Evolutionary conservation across 1,140 invertebrate species (phyloP), one percentile per base, ranked within the genome.

Genomic region (Colletes latitarsis): DNA sequence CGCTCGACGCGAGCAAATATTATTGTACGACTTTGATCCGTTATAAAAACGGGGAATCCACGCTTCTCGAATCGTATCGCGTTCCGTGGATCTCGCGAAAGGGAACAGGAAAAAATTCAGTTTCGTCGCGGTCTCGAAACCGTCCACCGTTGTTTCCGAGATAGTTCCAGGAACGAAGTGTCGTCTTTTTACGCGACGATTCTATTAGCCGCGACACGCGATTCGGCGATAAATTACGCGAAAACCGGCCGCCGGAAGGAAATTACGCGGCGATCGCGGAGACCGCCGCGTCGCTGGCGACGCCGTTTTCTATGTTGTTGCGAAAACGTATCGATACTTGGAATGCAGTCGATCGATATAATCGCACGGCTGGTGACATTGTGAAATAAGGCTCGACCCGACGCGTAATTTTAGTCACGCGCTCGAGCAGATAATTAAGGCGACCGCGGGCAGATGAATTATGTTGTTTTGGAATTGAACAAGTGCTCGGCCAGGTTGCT

Each of bases 311-410:
- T 71, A 14, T 12, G 68, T 66, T 58, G 71, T 74, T 72, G 70
- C 70, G 77, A 79, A 74, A 79, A 79, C 41, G 58, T 80, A 80
- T 80, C 77, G 77, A 74, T 71, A 74, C 60, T 49, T 41, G 77
- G 77, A 80, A 80, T 80, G 77, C 77, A 66, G 60, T 12, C 62
- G 70, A 80, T 80, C 77, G 77, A 80, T 80, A 74, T 66, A 74
- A 80, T 67, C 70, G 53, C 62, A 72, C 71, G 62, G 21, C 71
- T 19, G 71, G 62, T 74, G 77, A 80, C 77, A 80, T 67, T 73
- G 71, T 74, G 71, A 80, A 80, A 80, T 58, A 66, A 64, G 70
- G 70, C 62, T 74, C 70, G 77, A 74, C 49, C 67, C 15, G 70
- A 17, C 49, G 71, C 62, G 69, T 80, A 80, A 80, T 80, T 80